Evolutionary conservation across 2,888 invertebrate species (phyloP), one percentile per base, ranked within the genome.

Genomic region (Shargacucullia verbasci): DNA sequence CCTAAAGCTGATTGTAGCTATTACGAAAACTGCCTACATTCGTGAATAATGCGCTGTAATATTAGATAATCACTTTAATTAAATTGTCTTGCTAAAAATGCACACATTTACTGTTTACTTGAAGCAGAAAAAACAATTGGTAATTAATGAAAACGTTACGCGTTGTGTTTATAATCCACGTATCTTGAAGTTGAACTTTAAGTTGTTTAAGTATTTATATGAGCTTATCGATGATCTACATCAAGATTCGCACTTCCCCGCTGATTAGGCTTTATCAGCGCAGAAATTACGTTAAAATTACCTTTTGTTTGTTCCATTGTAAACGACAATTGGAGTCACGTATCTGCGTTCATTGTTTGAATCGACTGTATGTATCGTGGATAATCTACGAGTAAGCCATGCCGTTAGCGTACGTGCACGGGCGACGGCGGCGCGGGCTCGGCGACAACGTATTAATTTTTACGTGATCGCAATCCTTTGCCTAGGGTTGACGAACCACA

Each of bases 401-500:
- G 6, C 31, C 45, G 15, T 79, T 75, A 55, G 54, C 48, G 72
- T 79, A 75, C 41, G 39, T 59, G 64, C 86, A 87, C 86, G 88
- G 61, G 13, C 65, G 53, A 64, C n/a, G n/a, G n/a, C n/a, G n/a
- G n/a, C n/a, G n/a, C n/a, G n/a, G n/a, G n/a, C n/a, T n/a, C n/a
- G n/a, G n/a, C n/a, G n/a, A n/a, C n/a, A n/a, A n/a, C 62, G 79
- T 84, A 83, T 85, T 87, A 86, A 87, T 87, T 83, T 81, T 75
- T 80, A 88, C 89, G 89, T 90, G 89, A 85, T 81, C 65, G 76
- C 66, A 81, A 84, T 87, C 73, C 76, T 71, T 58, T 37, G 49
- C 52, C 46, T 57, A 78, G 84, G 91, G 88, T 90, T 88, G 85
- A 84, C 81, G 91, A 90, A 86, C 90, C 71, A 60, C 68, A 64